A percentile compares a stretch with the other conserved stretches of the same genome.
Evolutionary conservation across 2,113 vertebrate genomes (phyloP).

Genomic region (Varanus salvator): DNA sequence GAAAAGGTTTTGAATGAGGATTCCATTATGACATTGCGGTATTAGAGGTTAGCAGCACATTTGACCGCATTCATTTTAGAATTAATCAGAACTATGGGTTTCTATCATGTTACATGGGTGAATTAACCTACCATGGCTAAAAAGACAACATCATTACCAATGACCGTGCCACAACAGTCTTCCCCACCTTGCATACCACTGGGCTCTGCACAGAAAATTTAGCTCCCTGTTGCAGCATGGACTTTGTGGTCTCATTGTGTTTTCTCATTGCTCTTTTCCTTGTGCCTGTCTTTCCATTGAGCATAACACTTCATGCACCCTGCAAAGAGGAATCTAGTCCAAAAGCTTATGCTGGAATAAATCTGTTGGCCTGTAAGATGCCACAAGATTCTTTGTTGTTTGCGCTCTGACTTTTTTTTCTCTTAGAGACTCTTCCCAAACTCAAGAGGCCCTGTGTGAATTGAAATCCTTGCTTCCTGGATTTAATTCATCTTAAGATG

Average conservation of each 20-base stretch:
- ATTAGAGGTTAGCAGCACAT: background rate
- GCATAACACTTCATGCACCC: background rate
- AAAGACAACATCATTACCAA: background rate
- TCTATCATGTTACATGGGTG: background rate
- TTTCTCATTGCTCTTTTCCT: no score
- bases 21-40: background rate
- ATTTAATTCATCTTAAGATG: constrained; percentile 62
- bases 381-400: background rate
- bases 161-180: background rate
- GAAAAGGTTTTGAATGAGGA: background rate
- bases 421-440: constrained; percentile 27
- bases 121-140: background rate
- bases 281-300: background rate
- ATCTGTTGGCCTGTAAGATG: background rate
- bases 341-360: background rate
- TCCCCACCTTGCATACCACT: background rate
- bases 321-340: background rate
- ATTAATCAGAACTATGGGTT: background rate
- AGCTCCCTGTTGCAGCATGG: background rate
- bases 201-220: background rate
- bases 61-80: background rate
- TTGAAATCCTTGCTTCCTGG: constrained; percentile 20
- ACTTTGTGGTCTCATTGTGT: background rate
- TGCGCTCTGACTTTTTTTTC: constrained; percentile 34
- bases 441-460: constrained; percentile 7